Conservation (phyloP, 1,140 invertebrate genomes). For the Artemia franciscana region DNA sequence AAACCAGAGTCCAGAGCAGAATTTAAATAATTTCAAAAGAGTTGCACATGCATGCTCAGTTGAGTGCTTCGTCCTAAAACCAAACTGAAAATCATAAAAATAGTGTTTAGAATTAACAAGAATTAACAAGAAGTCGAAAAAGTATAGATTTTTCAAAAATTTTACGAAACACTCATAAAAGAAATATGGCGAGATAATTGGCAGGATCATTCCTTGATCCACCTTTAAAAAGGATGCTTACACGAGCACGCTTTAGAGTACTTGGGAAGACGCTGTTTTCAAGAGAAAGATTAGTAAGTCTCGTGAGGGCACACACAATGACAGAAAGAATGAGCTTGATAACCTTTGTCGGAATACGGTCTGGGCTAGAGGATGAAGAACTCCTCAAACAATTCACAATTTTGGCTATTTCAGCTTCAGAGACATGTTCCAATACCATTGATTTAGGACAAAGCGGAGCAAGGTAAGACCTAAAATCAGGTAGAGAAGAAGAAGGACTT, state of each 20-base stretch:
- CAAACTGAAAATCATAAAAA: neutral
- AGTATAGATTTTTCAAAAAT: neutral
- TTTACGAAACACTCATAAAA: neutral
- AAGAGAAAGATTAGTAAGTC: neutral
- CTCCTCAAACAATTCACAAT: no score
- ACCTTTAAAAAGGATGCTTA: neutral
- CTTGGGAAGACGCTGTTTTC: neutral
- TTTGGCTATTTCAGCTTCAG: no score
- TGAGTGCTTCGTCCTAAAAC: no score
- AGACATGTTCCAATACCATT: no score
- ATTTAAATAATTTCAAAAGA: neutral
- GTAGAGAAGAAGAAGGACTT: no score
- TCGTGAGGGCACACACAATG: neutral
- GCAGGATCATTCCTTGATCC: neutral
- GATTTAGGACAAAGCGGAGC: no score
- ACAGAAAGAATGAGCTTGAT: neutral
- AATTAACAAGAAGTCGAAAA: neutral
- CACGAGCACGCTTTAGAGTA: neutral
- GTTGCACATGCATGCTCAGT: no score
- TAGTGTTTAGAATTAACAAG: neutral
- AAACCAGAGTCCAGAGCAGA: neutral
- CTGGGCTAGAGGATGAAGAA: neutral
- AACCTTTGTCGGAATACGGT: neutral
- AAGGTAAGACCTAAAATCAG: no score
- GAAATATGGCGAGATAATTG: neutral